Evolutionary conservation across 2,113 vertebrate species (phyloP).

Genomic region (Clarias macrocephalus): DNA sequence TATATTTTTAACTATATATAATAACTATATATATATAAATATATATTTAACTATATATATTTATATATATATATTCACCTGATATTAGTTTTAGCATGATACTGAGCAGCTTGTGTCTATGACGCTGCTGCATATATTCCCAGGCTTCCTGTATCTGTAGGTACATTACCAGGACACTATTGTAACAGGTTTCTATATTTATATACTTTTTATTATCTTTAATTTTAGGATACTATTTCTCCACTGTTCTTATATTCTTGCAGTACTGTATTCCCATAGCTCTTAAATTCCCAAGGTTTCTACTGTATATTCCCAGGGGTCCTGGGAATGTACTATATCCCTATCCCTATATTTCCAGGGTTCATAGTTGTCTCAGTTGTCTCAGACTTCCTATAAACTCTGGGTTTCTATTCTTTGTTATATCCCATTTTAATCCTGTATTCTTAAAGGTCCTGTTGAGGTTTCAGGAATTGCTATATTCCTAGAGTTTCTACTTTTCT

Average conservation of each 20-base stretch:
- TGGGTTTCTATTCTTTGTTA: not conserved
- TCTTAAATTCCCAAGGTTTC: not conserved
- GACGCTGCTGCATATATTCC: not conserved
- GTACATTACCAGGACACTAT: not conserved
- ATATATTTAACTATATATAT: not conserved
- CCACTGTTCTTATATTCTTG: too few relatives aligned
- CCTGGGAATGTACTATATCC: not conserved
- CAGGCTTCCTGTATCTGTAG: too few relatives aligned
- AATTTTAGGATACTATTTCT: not conserved
- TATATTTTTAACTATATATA: not conserved
- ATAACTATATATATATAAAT: not conserved
- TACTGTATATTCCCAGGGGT: not conserved
- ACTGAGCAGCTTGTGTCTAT: not conserved
- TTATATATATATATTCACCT: too few relatives aligned
- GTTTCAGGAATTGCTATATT: not conserved
- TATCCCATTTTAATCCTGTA: too few relatives aligned
- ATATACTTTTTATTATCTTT: too few relatives aligned
- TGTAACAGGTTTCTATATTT: not conserved
- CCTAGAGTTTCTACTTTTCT: not conserved
- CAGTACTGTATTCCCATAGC: too few relatives aligned
- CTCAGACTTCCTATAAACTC: too few relatives aligned
- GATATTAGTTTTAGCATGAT: not conserved
- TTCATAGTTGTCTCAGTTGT: not conserved
- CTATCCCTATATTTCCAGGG: not conserved
- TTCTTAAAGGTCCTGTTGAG: not conserved